A percentile compares a stretch with the other conserved stretches of the same genome.
phyloP scores from a whole-genome alignment of 1,140 invertebrate genomes.

The Pentalonia nigronervosa region DNA sequence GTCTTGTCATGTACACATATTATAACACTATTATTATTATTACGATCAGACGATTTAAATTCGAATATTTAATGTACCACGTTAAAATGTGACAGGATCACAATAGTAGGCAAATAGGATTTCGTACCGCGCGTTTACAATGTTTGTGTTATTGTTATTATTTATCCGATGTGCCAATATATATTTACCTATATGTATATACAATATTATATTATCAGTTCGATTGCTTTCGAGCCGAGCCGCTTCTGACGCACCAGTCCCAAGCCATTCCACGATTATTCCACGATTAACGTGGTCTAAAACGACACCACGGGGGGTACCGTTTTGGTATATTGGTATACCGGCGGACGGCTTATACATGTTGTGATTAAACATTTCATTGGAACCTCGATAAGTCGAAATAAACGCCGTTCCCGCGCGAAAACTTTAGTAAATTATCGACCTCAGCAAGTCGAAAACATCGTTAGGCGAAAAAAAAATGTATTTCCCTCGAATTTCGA shows the following conservation, averaged over 20 bases:
- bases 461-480: too few species aligned
- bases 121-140: neutral
- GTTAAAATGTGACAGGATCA: neutral
- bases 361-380: neutral
- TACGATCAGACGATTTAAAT: neutral
- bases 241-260: neutral
- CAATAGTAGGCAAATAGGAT: neutral
- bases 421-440: too few species aligned
- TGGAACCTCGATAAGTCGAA: too few species aligned
- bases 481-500: too few species aligned
- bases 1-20: neutral
- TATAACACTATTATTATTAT: neutral
- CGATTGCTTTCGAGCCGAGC: neutral
- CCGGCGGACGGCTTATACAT: neutral
- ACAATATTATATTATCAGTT: neutral
- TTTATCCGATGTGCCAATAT: neutral
- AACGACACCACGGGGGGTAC: neutral
- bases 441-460: too few species aligned
- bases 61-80: neutral
- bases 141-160: neutral
- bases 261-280: neutral
- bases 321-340: neutral
- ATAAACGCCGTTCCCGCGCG: too few species aligned
- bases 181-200: neutral
- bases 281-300: neutral